phyloP scores from a whole-genome alignment of 1,140 invertebrate genomes.

The Radopholus similis region DNA sequence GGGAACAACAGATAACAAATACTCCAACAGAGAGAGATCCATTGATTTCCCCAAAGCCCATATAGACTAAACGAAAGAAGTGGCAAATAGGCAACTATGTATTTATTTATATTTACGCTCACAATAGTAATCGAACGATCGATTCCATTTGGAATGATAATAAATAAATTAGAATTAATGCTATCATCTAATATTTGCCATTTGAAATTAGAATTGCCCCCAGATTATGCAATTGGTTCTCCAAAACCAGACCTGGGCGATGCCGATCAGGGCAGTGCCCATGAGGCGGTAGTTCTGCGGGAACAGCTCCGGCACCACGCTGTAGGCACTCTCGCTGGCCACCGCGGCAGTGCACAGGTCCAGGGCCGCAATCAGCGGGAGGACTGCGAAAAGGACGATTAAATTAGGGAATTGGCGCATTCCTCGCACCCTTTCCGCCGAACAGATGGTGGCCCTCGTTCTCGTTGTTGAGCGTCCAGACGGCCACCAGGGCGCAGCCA shows the following conservation, averaged over 20 bases:
- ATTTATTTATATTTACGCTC: too few species aligned
- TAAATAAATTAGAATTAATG: slow-evolving; percentile 5
- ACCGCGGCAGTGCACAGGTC: slow-evolving; percentile 39
- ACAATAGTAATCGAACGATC: too few species aligned
- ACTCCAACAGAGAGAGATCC: not conserved
- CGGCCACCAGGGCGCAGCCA: not conserved
- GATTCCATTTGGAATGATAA: too few species aligned
- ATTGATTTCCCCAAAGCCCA: not conserved
- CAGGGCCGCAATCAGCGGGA: slow-evolving; percentile 32
- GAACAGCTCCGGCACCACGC: slow-evolving; percentile 39
- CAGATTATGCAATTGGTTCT: too few species aligned
- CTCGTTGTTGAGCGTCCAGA: slow-evolving; percentile 8
- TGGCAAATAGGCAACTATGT: not conserved
- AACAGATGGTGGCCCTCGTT: not conserved
- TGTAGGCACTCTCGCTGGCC: slow-evolving; percentile 42
- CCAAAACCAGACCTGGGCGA: slow-evolving; percentile 32
- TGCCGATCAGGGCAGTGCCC: slow-evolving; percentile 36
- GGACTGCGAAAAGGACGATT: slow-evolving; percentile 3
- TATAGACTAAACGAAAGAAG: not conserved
- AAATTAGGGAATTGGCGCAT: not conserved
- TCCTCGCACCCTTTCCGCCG: not conserved
- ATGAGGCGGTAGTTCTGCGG: slow-evolving; percentile 34
- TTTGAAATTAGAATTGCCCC: not conserved
- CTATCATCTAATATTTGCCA: not conserved
- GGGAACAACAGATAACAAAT: too few species aligned